Evolutionary conservation across 2,113 vertebrate species (phyloP).

Genomic region (Neoarius graeffei): DNA sequence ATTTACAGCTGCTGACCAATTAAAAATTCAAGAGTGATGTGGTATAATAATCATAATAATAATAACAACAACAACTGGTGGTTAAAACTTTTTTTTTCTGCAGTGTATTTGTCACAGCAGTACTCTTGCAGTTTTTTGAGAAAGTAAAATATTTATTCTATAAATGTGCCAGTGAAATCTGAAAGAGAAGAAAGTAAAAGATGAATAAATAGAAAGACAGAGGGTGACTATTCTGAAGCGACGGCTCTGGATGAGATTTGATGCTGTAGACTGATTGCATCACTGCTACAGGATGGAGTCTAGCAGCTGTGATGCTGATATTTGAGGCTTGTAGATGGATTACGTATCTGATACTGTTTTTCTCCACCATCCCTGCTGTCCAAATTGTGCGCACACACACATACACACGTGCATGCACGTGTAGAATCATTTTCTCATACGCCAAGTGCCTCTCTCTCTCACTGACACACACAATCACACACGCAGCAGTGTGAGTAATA

Average conservation of each 20-base stretch:
- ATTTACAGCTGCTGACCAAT: neutral
- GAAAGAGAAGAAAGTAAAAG: neutral
- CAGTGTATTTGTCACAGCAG: neutral
- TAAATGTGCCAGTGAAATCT: neutral
- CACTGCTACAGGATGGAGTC: neutral
- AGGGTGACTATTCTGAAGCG: neutral
- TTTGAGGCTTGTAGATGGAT: slow-evolving; percentile 5
- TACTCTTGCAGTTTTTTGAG: neutral
- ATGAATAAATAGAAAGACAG: neutral
- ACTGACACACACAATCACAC: slow-evolving; percentile 18
- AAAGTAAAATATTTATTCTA: neutral
- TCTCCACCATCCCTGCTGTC: neutral
- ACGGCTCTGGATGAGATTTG: slow-evolving; percentile 8
- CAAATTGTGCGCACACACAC: neutral
- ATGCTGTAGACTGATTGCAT: slow-evolving; percentile 14
- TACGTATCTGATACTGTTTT: neutral
- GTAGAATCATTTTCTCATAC: neutral
- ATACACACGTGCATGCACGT: neutral
- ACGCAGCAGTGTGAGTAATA: slow-evolving; percentile 3
- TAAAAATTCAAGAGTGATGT: neutral
- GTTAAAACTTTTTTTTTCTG: neutral
- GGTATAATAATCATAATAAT: neutral
- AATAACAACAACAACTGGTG: neutral
- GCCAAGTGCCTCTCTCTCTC: neutral
- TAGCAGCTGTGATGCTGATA: neutral